Percentiles rank a stretch among this genome's conserved stretches.
Evolutionary conservation across 2,888 invertebrate species (phyloP).

Genomic region (Lasioglossum malachurum): DNA sequence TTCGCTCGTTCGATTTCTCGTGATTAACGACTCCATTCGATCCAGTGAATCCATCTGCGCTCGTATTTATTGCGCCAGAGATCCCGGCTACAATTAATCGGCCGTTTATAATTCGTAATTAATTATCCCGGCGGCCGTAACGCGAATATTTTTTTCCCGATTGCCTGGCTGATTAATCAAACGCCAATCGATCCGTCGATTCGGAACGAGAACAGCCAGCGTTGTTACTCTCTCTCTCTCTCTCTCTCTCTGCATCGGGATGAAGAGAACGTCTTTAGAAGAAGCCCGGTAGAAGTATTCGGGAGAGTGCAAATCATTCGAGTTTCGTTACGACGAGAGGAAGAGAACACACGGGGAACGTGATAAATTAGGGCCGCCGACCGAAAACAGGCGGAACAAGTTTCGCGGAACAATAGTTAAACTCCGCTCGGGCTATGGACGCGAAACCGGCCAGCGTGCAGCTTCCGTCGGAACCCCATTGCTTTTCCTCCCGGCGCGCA

Average conservation of each 20-base stretch:
- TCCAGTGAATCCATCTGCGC: slow-evolving; percentile 37
- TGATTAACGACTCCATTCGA: slow-evolving; percentile 51
- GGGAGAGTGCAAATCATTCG: background rate
- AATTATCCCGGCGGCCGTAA: slow-evolving; percentile 34
- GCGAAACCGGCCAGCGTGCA: background rate
- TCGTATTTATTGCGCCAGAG: slow-evolving; percentile 49
- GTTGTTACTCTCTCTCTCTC: background rate
- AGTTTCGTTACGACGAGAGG: background rate
- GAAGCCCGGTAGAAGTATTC: background rate
- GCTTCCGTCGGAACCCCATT: background rate
- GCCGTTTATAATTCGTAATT: slow-evolving; percentile 59
- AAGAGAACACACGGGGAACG: background rate
- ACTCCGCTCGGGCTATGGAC: background rate
- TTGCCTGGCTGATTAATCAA: background rate
- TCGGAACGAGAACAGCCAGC: background rate
- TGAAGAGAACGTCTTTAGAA: background rate
- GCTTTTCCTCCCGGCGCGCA: background rate
- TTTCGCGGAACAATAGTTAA: slow-evolving; percentile 28
- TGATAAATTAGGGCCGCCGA: slow-evolving; percentile 32
- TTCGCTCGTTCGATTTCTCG: slow-evolving; percentile 44
- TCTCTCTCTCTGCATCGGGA: background rate
- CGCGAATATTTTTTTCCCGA: slow-evolving; percentile 30
- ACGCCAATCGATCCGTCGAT: slow-evolving; percentile 5
- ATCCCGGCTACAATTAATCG: slow-evolving; percentile 46
- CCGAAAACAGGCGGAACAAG: slow-evolving; percentile 15